Conservation (phyloP, 1,140 invertebrate genomes). For the Drosophila tani region DNA sequence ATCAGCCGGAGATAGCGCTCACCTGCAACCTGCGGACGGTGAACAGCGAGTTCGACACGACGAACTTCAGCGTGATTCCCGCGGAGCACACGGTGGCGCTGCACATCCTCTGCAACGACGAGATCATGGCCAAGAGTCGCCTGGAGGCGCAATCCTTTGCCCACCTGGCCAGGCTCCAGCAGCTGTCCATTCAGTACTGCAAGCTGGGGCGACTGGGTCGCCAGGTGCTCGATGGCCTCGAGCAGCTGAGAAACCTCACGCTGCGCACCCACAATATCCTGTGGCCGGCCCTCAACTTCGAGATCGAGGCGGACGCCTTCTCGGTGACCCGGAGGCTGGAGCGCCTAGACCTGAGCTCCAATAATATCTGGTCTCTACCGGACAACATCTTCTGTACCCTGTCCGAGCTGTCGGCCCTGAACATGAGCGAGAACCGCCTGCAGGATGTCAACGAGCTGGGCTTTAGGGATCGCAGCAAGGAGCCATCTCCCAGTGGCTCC, state of each 20-base stretch:
- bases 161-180: slow-evolving; percentile 91
- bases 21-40: slow-evolving; percentile 92
- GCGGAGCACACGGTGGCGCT: slow-evolving; percentile 93
- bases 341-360: slow-evolving; percentile 93
- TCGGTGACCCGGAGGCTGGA: slow-evolving; percentile 90
- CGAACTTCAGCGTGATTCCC: slow-evolving; percentile 94
- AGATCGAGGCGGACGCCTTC: slow-evolving; percentile 91
- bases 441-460: slow-evolving; percentile 93
- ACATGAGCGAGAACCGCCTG: slow-evolving; percentile 93
- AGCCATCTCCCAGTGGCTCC: slow-evolving; percentile 23
- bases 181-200: slow-evolving; percentile 93
- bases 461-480: slow-evolving; percentile 87
- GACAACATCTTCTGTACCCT: slow-evolving; percentile 93
- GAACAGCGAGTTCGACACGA: slow-evolving; percentile 93
- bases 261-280: slow-evolving; percentile 92
- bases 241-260: slow-evolving; percentile 92
- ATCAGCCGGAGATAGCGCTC: slow-evolving; percentile 89
- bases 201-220: slow-evolving; percentile 92
- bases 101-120: slow-evolving; percentile 91
- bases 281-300: slow-evolving; percentile 91
- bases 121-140: slow-evolving; percentile 90
- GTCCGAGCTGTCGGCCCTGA: slow-evolving; percentile 90
- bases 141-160: slow-evolving; percentile 92
- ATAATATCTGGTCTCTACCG: slow-evolving; percentile 95
- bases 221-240: slow-evolving; percentile 90